Evolutionary conservation across 1,140 invertebrate species (phyloP).

Genomic region (Lysiphlebus fabarum): DNA sequence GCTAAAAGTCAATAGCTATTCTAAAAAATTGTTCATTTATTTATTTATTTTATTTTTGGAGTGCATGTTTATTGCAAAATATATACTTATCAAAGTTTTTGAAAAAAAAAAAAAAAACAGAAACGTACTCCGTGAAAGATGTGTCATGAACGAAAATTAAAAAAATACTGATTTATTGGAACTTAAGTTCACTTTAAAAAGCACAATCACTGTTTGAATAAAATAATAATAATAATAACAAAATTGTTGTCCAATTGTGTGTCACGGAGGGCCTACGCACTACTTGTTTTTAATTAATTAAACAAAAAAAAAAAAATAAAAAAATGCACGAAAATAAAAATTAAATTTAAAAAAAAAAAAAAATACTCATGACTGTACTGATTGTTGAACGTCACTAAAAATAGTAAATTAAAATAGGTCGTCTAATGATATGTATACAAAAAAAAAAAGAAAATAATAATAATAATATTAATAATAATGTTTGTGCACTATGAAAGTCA

Average conservation of each 20-base stretch:
- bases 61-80: neutral
- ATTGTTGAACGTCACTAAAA: slow-evolving; percentile 41
- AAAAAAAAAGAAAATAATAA: neutral
- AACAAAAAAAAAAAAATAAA: slow-evolving; percentile 9
- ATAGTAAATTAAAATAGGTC: slow-evolving; percentile 34
- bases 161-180: neutral
- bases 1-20: neutral
- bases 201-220: slow-evolving; percentile 4
- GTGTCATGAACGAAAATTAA: neutral
- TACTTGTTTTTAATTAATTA: slow-evolving; percentile 20
- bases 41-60: no score
- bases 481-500: slow-evolving; percentile 32
- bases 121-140: slow-evolving; percentile 5
- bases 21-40: no score
- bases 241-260: no score
- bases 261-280: slow-evolving; percentile 15
- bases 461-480: slow-evolving; percentile 37
- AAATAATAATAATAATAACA: neutral
- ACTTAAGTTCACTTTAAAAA: neutral
- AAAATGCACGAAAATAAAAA: slow-evolving; percentile 28
- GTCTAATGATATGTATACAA: slow-evolving; percentile 33
- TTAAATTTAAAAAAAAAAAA: slow-evolving; percentile 36
- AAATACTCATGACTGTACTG: slow-evolving; percentile 37
- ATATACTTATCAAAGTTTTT: slow-evolving; percentile 2
- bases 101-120: slow-evolving; percentile 1